These are phyloP conservation scores for Geothlypis trichas DNA, from an alignment of 2,113 vertebrate species.

Conservation along the genomic window DNA sequence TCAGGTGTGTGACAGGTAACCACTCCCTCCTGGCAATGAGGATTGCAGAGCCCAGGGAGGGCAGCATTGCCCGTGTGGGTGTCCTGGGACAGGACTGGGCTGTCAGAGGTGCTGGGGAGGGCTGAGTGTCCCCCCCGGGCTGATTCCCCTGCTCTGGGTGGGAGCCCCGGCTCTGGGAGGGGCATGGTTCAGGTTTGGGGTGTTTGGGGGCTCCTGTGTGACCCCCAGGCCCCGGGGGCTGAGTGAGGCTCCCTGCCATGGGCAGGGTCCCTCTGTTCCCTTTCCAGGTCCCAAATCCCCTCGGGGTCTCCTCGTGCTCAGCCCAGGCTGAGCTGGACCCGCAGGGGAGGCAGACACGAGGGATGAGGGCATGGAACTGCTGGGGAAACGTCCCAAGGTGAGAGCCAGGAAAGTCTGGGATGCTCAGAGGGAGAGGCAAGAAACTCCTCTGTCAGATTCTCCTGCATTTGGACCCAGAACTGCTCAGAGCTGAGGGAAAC, in stretches of 20 bases:
- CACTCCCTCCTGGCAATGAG: not conserved
- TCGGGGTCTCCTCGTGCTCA: not conserved
- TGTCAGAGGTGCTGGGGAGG: not conserved
- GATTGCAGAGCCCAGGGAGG: not conserved
- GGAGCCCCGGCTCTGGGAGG: not conserved
- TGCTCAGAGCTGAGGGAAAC: not conserved
- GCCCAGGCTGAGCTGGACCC: not conserved
- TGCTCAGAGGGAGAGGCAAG: not conserved
- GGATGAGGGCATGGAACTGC: not conserved
- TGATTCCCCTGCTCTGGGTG: not conserved
- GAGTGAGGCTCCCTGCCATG: not conserved
- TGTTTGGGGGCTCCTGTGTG: too few species aligned
- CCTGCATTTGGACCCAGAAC: not conserved
- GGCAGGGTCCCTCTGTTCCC: not conserved
- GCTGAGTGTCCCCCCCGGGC: not conserved
- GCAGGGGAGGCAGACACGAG: not conserved
- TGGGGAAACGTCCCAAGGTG: not conserved
- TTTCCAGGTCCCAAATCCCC: not conserved
- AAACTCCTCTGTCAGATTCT: not conserved
- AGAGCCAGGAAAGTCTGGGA: constrained; percentile 40
- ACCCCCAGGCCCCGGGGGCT: not conserved
- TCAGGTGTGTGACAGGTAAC: too few species aligned
- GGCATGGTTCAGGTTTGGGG: not conserved
- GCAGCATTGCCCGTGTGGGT: not conserved
- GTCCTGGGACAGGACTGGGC: not conserved